Evolutionary conservation across 2,888 invertebrate species (phyloP).

Genomic region (Phortica magna): DNA sequence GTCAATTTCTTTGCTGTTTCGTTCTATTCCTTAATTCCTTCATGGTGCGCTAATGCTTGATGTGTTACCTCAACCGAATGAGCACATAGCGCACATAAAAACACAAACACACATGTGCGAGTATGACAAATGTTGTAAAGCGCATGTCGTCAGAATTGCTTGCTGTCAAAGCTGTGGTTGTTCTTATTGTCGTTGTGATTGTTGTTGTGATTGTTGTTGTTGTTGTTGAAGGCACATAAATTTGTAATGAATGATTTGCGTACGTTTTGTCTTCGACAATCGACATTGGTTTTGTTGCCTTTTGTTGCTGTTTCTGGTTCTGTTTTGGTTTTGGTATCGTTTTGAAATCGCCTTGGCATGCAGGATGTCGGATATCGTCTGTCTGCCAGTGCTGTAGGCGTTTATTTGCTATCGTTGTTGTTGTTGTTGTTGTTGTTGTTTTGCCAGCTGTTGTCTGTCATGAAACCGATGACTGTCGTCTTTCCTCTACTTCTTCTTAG

Average conservation of each 20-base stretch:
- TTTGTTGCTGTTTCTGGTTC: neutral
- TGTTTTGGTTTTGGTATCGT: neutral
- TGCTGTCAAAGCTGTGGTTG: neutral
- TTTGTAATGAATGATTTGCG: slow-evolving; percentile 35
- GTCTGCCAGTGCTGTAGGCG: neutral
- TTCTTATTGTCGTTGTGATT: neutral
- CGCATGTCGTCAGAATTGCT: slow-evolving; percentile 2
- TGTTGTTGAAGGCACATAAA: slow-evolving; percentile 9
- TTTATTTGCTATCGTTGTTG: neutral
- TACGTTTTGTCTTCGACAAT: neutral
- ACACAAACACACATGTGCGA: neutral
- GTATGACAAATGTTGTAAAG: slow-evolving; percentile 24
- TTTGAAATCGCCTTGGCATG: neutral
- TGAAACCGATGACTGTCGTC: too few relatives aligned
- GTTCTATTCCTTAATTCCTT: too few relatives aligned
- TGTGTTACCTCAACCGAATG: too few relatives aligned
- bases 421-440: neutral
- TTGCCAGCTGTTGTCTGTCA: neutral
- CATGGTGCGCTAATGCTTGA: too few relatives aligned
- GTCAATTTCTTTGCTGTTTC: neutral
- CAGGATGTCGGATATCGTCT: slow-evolving; percentile 22
- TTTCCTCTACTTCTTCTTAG: too few relatives aligned
- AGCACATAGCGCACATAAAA: neutral
- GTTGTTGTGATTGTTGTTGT: neutral
- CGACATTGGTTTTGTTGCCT: neutral